Percentiles rank a stretch among this genome's conserved stretches.
Evolutionary conservation across 2,888 invertebrate species (phyloP).

Genomic region (Vannuccia rotundouncinata): DNA sequence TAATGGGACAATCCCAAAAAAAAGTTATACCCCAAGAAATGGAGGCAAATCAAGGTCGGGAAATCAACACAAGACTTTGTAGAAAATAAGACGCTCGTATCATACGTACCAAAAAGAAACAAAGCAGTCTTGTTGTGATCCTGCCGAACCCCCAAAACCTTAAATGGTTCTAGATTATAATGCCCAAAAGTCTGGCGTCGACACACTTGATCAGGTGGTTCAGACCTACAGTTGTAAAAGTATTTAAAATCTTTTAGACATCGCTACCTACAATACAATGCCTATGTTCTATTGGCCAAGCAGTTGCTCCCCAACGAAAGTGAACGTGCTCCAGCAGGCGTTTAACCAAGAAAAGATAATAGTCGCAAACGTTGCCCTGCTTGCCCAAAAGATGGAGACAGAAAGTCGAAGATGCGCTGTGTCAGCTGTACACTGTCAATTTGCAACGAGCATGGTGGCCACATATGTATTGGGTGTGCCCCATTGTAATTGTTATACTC

Average conservation of each 20-base stretch:
- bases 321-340: conserved; percentile 11
- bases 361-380: conserved; percentile 4
- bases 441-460: conserved; percentile 2
- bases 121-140: conserved; percentile 13
- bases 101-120: conserved; percentile 18
- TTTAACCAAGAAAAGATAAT: neutral
- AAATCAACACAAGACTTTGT: neutral
- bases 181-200: conserved; percentile 21
- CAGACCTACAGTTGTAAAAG: conserved; percentile 7
- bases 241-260: conserved; percentile 21
- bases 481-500: conserved; percentile 17
- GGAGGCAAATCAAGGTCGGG: neutral
- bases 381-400: neutral
- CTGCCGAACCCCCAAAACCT: conserved; percentile 1
- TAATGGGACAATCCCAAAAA: neutral
- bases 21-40: neutral
- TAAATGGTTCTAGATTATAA: conserved; percentile 29
- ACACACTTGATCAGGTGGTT: conserved; percentile 27
- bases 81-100: neutral
- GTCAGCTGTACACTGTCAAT: conserved; percentile 6
- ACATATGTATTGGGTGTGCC: conserved; percentile 12
- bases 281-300: conserved; percentile 27
- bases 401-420: conserved; percentile 10
- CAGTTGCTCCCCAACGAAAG: conserved; percentile 12
- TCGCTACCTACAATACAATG: conserved; percentile 10